Conservation (phyloP, 2,113 vertebrate genomes). For the Hassar affinis region DNA sequence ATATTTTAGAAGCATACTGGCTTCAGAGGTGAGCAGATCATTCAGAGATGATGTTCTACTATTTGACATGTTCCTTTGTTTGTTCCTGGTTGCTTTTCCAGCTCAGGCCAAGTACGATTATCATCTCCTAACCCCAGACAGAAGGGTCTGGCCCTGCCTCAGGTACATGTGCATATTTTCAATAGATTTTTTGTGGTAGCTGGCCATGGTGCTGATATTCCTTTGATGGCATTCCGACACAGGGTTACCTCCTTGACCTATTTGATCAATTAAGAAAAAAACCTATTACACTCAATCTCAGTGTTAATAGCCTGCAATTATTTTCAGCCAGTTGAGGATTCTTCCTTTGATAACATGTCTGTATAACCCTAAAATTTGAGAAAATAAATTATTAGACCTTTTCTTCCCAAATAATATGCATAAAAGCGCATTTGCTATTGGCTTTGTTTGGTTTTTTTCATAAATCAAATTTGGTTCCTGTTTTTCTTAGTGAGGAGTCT, state of each 20-base stretch:
- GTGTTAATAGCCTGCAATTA: not conserved
- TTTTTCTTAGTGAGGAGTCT: too few relatives aligned
- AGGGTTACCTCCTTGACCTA: not conserved
- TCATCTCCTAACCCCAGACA: too few relatives aligned
- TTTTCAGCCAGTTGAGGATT: not conserved
- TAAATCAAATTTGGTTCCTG: not conserved
- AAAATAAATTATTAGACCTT: too few relatives aligned
- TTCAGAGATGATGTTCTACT: not conserved
- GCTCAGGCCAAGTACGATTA: not conserved
- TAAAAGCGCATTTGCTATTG: not conserved
- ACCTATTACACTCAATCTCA: not conserved
- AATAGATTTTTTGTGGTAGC: constrained; percentile 4
- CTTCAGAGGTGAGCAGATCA: not conserved
- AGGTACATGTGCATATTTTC: constrained; percentile 24
- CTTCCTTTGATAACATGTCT: not conserved
- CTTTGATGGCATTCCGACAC: not conserved
- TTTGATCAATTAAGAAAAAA: not conserved
- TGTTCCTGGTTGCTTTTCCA: not conserved
- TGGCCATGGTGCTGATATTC: constrained; percentile 25
- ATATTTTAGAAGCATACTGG: not conserved
- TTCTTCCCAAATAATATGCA: not conserved
- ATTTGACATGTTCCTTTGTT: not conserved
- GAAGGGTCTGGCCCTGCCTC: not conserved
- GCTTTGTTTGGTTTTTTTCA: not conserved
- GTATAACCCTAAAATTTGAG: not conserved